phyloP scores from a whole-genome alignment of 2,113 vertebrate genomes.

The pig (Sus scrofa) region T2T-Sscrofa CM000820.6:89242001-89242500 shows the following conservation, averaged over 20 bases:
- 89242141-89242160: constrained; percentile 30
- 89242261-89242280: background rate
- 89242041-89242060: background rate
- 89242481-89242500: background rate
- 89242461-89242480: background rate
- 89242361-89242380: background rate
- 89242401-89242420: background rate
- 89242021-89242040: background rate
- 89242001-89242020: background rate
- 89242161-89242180: background rate
- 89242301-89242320: background rate
- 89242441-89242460: background rate
- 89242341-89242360: background rate
- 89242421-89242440: background rate
- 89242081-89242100: background rate
- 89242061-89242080: background rate
- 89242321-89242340: background rate
- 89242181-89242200: constrained; percentile 7
- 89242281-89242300: background rate
- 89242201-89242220: background rate
- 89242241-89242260: background rate
- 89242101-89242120: background rate
- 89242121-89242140: background rate
- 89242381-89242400: background rate
- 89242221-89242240: background rate